Conservation (phyloP, 2,113 vertebrate species). For the Benitochromis conjunctus region DNA sequence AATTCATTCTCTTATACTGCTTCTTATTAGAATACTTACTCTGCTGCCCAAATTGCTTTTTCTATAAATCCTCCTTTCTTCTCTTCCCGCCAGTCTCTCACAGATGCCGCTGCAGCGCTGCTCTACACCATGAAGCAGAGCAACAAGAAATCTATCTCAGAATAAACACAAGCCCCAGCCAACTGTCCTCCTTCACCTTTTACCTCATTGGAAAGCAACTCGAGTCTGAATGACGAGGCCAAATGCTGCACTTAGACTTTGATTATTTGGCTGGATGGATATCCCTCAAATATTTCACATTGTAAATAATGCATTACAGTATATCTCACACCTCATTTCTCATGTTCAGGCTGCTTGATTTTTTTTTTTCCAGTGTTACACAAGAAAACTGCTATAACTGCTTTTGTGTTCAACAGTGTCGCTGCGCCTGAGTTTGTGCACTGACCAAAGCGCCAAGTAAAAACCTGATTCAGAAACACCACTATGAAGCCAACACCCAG, state of each 20-base stretch:
- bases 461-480: constrained; percentile 43
- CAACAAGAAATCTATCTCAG: constrained; percentile 58
- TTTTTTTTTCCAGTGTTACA: neutral
- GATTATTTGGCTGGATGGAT: neutral
- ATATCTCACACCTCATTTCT: neutral
- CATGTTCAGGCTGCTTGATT: neutral
- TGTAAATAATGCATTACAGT: neutral
- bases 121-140: constrained; percentile 68
- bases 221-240: neutral
- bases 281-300: neutral
- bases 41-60: neutral
- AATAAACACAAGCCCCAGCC: constrained; percentile 9
- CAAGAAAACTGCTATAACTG: neutral
- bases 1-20: neutral
- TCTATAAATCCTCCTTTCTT: neutral
- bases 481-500: neutral
- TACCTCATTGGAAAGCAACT: neutral
- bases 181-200: neutral
- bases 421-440: neutral
- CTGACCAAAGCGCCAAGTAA: neutral
- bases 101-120: constrained; percentile 64
- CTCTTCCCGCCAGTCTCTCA: constrained; percentile 51
- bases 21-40: neutral
- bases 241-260: neutral
- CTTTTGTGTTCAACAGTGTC: neutral